Percentiles rank a stretch among this genome's conserved stretches.
Conservation (phyloP, 1,140 invertebrate species). For the Trichogramma pretiosum region DNA sequence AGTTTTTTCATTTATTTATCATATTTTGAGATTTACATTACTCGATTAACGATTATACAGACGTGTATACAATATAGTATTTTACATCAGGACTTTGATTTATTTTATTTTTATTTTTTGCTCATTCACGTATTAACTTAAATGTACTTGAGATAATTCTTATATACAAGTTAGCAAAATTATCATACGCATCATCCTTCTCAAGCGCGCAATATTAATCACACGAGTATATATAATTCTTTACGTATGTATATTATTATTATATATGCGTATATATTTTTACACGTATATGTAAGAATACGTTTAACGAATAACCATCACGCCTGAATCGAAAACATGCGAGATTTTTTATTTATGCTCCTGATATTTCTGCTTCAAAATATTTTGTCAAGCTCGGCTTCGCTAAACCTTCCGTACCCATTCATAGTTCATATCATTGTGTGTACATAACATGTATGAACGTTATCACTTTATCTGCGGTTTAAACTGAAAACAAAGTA, state of each 20-base stretch:
- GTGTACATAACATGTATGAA: too few relatives aligned
- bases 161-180: too few relatives aligned
- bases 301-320: constrained; percentile 16
- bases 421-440: too few relatives aligned
- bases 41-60: constrained; percentile 44
- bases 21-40: constrained; percentile 43
- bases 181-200: too few relatives aligned
- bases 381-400: constrained; percentile 11
- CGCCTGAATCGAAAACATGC: constrained; percentile 4
- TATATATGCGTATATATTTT: constrained; percentile 7
- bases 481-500: too few relatives aligned
- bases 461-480: too few relatives aligned
- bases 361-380: constrained; percentile 10
- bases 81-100: constrained; percentile 31
- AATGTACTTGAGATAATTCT: too few relatives aligned
- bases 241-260: too few relatives aligned
- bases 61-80: constrained; percentile 38
- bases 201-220: too few relatives aligned
- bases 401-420: too few relatives aligned
- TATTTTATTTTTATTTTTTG: constrained; percentile 10
- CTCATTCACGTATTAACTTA: too few relatives aligned
- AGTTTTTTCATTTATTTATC: constrained; percentile 35
- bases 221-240: too few relatives aligned
- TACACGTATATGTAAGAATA: constrained; percentile 18
- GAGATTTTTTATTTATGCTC: constrained; percentile 11